Base-by-base conservation (phyloP, 2,888 invertebrate genomes). In the Acronicta leporina region DNA sequence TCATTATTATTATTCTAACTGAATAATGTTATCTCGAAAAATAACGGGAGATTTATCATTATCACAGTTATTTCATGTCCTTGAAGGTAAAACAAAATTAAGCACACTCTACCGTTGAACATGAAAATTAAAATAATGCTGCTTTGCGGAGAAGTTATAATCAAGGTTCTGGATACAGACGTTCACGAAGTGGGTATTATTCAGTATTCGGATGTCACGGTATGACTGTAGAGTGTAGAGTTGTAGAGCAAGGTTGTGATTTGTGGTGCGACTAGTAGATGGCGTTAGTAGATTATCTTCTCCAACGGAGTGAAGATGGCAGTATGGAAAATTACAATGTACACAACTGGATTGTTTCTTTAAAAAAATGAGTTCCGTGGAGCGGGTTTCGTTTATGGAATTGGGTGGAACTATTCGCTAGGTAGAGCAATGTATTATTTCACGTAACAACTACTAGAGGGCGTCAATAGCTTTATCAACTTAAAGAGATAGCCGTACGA, bases 281-380 rank as follows among this genome's bases (percentile, higher is more conserved):
- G 72, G 65, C 69, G 54, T 33, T 61, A 41, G 8, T 20, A 15
- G 10, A 33, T 4, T 43, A 14, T 13, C 11, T 54, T 8, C 14
- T 20, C 15, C 13, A 15, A 14, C 35, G 0, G 10, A 45, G n/a
- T 30, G 6, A 8, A 72, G 73, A 72, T 73, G 69, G 72, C 73
- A n/a, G n/a, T n/a, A n/a, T n/a, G n/a, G n/a, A n/a, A n/a, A n/a
- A n/a, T n/a, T n/a, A n/a, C n/a, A n/a, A n/a, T n/a, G n/a, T n/a
- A n/a, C n/a, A n/a, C n/a, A n/a, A n/a, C n/a, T n/a, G n/a, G n/a
- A n/a, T n/a, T n/a, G n/a, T n/a, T n/a, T n/a, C n/a, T n/a, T n/a
- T n/a, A n/a, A n/a, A n/a, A n/a, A n/a, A n/a, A n/a, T n/a, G n/a
- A n/a, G n/a, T n/a, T n/a, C n/a, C n/a, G n/a, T n/a, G n/a, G n/a